phyloP scores from a whole-genome alignment of 2,888 invertebrate genomes.

The Melinaea marsaeus region DNA sequence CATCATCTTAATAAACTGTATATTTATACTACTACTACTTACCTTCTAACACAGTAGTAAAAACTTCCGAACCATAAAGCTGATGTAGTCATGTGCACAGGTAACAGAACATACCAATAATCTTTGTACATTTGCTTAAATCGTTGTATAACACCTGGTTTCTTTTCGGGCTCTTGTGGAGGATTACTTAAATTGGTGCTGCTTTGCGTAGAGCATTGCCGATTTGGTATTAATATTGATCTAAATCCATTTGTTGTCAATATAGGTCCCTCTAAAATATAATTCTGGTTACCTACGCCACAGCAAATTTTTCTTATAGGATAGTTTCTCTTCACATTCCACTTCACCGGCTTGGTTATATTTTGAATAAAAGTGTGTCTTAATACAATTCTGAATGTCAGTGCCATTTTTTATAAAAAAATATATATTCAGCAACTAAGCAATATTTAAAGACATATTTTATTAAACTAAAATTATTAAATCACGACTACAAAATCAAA shows the following conservation, averaged over 20 bases:
- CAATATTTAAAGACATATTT: neutral
- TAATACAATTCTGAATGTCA: constrained; percentile 52
- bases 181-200: constrained; percentile 34
- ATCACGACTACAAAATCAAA: neutral
- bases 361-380: constrained; percentile 49
- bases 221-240: constrained; percentile 34
- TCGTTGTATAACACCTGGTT: constrained; percentile 83
- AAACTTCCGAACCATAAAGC: constrained; percentile 92
- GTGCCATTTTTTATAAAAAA: constrained; percentile 47
- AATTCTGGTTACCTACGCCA: constrained; percentile 48
- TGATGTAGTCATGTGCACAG: constrained; percentile 94
- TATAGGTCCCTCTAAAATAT: constrained; percentile 34
- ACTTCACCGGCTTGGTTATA: constrained; percentile 59
- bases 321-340: constrained; percentile 46
- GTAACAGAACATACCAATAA: constrained; percentile 97
- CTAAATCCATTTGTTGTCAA: constrained; percentile 38
- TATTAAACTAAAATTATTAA: constrained; percentile 2
- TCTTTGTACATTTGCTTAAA: constrained; percentile 96
- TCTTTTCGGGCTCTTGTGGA: constrained; percentile 45
- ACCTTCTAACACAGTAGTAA: constrained; percentile 93
- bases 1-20: neutral
- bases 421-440: neutral
- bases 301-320: constrained; percentile 49
- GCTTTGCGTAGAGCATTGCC: constrained; percentile 44
- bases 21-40: constrained; percentile 36